Base-by-base conservation (phyloP, 2,888 invertebrate species). In the Lepetodrilus schrolli region DNA sequence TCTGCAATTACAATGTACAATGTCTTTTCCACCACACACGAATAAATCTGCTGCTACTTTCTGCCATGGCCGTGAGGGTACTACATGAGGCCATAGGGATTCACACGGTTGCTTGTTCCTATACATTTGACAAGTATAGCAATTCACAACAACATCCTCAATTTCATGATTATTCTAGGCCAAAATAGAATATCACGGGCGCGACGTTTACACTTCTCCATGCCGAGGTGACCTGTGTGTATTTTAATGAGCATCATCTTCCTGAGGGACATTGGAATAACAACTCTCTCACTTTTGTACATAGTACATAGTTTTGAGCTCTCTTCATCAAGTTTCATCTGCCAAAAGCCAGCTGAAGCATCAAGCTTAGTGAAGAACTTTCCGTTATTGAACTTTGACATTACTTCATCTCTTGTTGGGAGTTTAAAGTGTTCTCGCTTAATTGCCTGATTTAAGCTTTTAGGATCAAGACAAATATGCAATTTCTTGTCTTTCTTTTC, bases 401-500 rank as follows among this genome's bases (percentile, higher is more conserved):
- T 72, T n/a, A 80, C 75, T 69, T 81, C 79, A 38, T 82, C 79
- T 37, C 76, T 50, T 0, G 80, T 81, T 2, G 78, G 78, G 1
- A 80, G 48, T 51, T 81, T 76, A 34, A 66, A 82, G 65, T 82
- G 78, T 50, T 79, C 75, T 26, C 79, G 20, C 17, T 34, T 21
- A 50, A 82, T 75, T 20, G 74, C 75, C 65, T 75, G 73, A 50
- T 83, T 83, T 34, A 83, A 34, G 43, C 80, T 78, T 50, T 65
- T 72, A 1, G 81, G 82, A 66, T 82, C 83, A 8, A 82, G 17
- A 43, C 80, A 83, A 8, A 81, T 51, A 21, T 81, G 48, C 5
- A 83, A 21, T 72, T 81, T 79, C 13, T 80, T 80, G 58, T 74
- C 77, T 43, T 69, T 49, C 71, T 78, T 78, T 49, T 73, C 30